Evolutionary conservation across 1,140 invertebrate species (phyloP).

Genomic region (Anthonomus grandis): DNA sequence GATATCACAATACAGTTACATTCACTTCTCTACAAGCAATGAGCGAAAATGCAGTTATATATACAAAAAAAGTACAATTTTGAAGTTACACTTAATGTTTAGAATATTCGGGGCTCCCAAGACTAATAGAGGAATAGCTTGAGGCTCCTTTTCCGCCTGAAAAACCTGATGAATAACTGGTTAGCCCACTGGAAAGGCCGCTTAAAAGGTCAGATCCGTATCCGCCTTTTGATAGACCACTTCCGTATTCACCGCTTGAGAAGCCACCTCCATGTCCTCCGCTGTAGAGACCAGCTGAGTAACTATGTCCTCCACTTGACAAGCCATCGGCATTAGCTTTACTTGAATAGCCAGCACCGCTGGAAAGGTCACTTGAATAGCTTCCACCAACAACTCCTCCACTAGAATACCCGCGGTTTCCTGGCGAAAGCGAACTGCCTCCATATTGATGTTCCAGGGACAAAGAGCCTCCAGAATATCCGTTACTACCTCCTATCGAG

Average conservation of each 20-base stretch:
- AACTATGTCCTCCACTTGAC: background rate
- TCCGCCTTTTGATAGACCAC: background rate
- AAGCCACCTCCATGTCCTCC: conserved; percentile 6
- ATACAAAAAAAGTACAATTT: conserved; percentile 3
- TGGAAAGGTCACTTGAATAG: background rate
- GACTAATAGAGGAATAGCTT: conserved; percentile 13
- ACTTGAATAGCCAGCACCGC: conserved; percentile 1
- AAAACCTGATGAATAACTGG: conserved; percentile 8
- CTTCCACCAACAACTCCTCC: background rate
- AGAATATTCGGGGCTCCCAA: conserved; percentile 21
- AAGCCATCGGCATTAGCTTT: background rate
- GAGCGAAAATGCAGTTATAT: conserved; percentile 5
- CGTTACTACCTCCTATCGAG: background rate
- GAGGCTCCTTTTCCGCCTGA: conserved; percentile 17
- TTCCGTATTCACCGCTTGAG: conserved; percentile 1
- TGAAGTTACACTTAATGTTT: conserved; percentile 9
- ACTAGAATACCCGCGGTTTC: no score
- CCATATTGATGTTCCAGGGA: background rate
- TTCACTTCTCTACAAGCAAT: background rate
- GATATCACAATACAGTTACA: conserved; percentile 8
- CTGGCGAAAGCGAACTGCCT: no score
- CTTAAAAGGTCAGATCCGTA: background rate
- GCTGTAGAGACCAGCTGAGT: no score
- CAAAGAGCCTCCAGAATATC: background rate
- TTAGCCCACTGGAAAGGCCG: background rate